Conservation (phyloP, 2,113 vertebrate species). For the Rynchops niger region DNA sequence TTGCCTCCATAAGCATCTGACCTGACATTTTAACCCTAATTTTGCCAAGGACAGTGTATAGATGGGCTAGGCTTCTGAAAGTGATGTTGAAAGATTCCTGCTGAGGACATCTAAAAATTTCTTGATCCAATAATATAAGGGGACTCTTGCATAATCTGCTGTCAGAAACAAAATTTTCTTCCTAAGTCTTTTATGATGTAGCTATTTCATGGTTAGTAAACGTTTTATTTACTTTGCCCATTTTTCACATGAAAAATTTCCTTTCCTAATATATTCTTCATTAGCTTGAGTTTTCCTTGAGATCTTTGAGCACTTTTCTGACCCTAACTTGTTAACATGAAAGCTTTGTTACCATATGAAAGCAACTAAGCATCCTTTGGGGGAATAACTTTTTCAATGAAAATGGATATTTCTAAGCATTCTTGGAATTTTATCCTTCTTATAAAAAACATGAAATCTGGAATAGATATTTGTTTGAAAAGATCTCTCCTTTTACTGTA, state of each 20-base stretch:
- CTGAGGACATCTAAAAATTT: background rate
- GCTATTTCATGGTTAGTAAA: background rate
- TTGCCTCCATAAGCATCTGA: background rate
- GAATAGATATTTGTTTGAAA: background rate
- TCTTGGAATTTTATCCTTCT: background rate
- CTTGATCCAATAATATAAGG: background rate
- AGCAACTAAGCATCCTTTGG: background rate
- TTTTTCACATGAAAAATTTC: background rate
- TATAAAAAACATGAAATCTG: background rate
- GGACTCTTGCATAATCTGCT: background rate
- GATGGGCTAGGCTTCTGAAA: background rate
- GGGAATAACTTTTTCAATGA: background rate
- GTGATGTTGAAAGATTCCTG: background rate
- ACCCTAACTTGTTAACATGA: background rate
- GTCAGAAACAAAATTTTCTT: background rate
- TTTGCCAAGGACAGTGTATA: background rate
- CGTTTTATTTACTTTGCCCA: background rate
- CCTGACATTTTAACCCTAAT: background rate
- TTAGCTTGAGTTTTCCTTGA: background rate
- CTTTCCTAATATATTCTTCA: background rate
- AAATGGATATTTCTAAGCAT: background rate
- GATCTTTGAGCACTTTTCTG: background rate
- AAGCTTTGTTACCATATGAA: background rate
- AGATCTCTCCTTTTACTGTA: background rate
- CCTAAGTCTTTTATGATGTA: background rate